These are phyloP conservation scores for Xenopus borealis DNA, from an alignment of 2,113 vertebrate genomes.

Conservation along the genomic window DNA sequence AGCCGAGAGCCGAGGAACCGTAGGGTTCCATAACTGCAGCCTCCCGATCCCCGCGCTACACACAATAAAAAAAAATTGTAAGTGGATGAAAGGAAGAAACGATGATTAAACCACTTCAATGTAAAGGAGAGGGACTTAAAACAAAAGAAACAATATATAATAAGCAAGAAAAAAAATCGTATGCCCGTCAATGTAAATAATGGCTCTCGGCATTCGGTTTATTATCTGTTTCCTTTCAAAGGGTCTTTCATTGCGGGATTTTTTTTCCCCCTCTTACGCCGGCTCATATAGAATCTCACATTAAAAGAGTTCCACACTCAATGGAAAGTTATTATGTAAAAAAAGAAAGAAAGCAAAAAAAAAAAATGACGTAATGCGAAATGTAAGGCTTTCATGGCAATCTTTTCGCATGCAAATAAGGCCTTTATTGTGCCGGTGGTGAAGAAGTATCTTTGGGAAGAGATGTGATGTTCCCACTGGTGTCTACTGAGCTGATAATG, in stretches of 20 bases:
- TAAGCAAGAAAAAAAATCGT: conserved; percentile 4
- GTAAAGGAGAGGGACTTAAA: conserved; percentile 5
- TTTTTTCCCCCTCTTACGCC: conserved; percentile 7
- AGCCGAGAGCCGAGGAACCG: not conserved
- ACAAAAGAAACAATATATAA: not conserved
- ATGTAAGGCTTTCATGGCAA: not conserved
- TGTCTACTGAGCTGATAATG: no score
- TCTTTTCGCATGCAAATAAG: not conserved
- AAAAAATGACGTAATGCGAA: not conserved
- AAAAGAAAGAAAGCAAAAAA: not conserved
- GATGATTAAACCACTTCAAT: conserved; percentile 10
- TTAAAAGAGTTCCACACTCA: conserved; percentile 5
- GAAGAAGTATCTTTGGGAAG: not conserved
- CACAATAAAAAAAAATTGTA: conserved; percentile 7
- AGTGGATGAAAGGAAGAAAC: conserved; percentile 33
- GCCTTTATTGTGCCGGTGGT: not conserved
- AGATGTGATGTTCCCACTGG: no score
- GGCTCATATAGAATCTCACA: not conserved
- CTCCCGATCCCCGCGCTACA: not conserved
- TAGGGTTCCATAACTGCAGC: not conserved
- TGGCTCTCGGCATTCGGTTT: conserved; percentile 17
- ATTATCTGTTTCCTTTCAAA: conserved; percentile 17
- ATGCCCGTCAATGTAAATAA: conserved; percentile 39
- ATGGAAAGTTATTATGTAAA: conserved; percentile 7
- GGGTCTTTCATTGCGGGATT: conserved; percentile 22